Evolutionary conservation across 2,113 vertebrate genomes (phyloP).

Genomic region (Crotalus tigris): DNA sequence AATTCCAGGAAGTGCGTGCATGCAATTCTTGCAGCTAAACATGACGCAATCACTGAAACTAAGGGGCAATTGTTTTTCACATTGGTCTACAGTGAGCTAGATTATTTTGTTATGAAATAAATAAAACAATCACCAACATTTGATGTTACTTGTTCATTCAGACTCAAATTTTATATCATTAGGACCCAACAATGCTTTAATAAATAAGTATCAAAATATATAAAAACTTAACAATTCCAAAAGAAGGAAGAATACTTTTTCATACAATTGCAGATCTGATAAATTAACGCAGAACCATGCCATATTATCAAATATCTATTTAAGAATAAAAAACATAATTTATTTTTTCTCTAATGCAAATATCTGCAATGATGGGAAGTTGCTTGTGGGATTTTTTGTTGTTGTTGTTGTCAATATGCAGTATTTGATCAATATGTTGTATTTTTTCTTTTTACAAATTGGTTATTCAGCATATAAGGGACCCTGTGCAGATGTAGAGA

Average conservation of each 20-base stretch:
- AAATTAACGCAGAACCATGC: background rate
- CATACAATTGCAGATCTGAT: background rate
- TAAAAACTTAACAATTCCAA: background rate
- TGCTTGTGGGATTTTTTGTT: background rate
- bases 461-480: background rate
- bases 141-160: background rate
- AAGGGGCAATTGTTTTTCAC: background rate
- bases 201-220: background rate
- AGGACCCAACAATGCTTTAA: background rate
- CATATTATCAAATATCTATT: background rate
- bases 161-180: background rate
- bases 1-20: background rate
- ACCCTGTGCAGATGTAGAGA: background rate
- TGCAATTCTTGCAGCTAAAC: background rate
- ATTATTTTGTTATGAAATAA: background rate
- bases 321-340: background rate
- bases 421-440: background rate
- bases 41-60: background rate
- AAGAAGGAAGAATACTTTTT: background rate
- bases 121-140: background rate
- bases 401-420: background rate
- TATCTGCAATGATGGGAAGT: background rate
- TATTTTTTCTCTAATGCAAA: background rate
- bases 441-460: background rate
- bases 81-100: background rate